These are phyloP conservation scores for Enteromius treurensis DNA, from an alignment of 2,797 vertebrate genomes.

Conservation along the genomic window DNA sequence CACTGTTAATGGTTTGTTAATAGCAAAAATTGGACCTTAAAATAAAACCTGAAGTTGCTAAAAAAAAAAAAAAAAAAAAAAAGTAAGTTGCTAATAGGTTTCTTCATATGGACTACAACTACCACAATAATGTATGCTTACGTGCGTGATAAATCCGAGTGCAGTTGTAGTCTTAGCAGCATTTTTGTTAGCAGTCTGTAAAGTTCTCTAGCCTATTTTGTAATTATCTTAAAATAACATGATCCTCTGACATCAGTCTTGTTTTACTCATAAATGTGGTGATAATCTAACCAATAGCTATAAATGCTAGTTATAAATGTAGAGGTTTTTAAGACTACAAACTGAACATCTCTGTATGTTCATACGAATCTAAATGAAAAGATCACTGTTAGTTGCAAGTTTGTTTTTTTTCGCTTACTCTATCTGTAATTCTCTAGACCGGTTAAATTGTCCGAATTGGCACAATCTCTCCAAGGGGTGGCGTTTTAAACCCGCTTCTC, in stretches of 20 bases:
- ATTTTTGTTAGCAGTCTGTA: background rate
- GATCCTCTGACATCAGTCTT: background rate
- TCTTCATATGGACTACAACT: background rate
- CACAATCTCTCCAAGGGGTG: conserved; percentile 82
- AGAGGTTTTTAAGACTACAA: background rate
- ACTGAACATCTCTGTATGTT: background rate
- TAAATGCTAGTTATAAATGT: background rate
- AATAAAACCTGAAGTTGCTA: background rate
- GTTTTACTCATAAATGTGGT: background rate
- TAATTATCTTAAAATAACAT: background rate
- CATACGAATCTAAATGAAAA: background rate
- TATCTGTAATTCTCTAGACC: background rate
- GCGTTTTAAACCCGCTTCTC: conserved; percentile 74
- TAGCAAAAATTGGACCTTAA: background rate
- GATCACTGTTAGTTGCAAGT: background rate
- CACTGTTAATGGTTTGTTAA: background rate
- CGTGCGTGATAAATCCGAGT: background rate
- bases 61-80: background rate
- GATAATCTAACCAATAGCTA: background rate
- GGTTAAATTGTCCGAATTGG: conserved; percentile 50
- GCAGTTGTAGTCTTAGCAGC: background rate
- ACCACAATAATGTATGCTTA: background rate
- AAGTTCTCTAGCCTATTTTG: background rate
- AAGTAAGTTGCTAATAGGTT: background rate
- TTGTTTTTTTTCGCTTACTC: background rate